Evolutionary conservation across 2,797 vertebrate species (phyloP).

Genomic region (Babyrousa celebensis): DNA sequence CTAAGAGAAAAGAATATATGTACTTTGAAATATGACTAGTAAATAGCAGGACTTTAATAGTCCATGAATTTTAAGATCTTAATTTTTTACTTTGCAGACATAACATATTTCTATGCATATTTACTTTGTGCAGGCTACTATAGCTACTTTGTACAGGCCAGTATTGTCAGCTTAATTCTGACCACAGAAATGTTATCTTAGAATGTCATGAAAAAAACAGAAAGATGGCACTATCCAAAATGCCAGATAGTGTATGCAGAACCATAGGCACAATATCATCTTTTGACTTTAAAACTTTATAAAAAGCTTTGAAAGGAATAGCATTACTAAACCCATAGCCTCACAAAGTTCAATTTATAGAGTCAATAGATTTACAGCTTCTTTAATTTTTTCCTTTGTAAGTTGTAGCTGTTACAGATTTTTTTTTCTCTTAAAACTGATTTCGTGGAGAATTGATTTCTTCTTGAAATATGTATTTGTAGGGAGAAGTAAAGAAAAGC

Average conservation of each 20-base stretch:
- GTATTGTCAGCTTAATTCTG: constrained; percentile 64
- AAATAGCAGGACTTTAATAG: constrained; percentile 62
- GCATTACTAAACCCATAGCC: not conserved
- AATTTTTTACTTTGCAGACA: constrained; percentile 35
- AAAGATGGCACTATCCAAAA: constrained; percentile 33
- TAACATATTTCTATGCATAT: constrained; percentile 41
- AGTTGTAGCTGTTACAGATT: constrained; percentile 48
- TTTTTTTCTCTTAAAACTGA: constrained; percentile 62
- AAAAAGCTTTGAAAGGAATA: constrained; percentile 43
- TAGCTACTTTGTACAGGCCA: not conserved
- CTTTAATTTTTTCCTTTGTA: constrained; percentile 72
- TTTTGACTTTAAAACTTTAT: constrained; percentile 69
- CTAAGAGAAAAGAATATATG: not conserved
- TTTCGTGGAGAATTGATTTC: constrained; percentile 64
- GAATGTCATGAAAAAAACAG: constrained; percentile 16
- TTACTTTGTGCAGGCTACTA: not conserved
- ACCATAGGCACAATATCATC: not conserved
- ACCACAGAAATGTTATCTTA: constrained; percentile 55
- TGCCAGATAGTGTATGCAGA: constrained; percentile 22
- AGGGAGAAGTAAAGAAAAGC: constrained; percentile 68
- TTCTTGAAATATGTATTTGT: constrained; percentile 68
- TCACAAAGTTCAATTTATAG: constrained; percentile 65
- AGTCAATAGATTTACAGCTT: constrained; percentile 41
- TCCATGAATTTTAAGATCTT: constrained; percentile 56
- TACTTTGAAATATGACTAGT: constrained; percentile 36